phyloP scores from a whole-genome alignment of 2,797 vertebrate genomes.

The Morelia viridis region DNA sequence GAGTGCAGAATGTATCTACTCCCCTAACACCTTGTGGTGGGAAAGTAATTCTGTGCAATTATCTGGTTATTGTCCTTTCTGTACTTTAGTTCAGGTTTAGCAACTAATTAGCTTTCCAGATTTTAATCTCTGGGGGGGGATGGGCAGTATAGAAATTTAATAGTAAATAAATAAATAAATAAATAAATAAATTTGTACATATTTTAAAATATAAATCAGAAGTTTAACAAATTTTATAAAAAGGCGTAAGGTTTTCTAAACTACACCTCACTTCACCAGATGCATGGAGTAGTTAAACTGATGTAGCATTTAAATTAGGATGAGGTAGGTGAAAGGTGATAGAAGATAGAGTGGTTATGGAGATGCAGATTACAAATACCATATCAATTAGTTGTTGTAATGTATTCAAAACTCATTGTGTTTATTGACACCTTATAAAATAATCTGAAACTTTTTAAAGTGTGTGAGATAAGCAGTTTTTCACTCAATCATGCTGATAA shows the following conservation, averaged over 20 bases:
- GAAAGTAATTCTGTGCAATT: conserved; percentile 5
- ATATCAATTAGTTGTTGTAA: not conserved
- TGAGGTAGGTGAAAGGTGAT: not conserved
- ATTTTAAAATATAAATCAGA: not conserved
- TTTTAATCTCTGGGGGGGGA: not conserved
- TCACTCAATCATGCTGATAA: not conserved
- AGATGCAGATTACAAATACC: not conserved
- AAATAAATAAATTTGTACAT: not conserved
- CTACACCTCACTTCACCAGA: not conserved
- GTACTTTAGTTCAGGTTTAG: conserved; percentile 4
- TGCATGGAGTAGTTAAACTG: not conserved
- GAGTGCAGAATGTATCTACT: not conserved
- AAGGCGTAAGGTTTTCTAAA: not conserved
- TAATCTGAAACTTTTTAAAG: not conserved
- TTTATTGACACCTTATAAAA: not conserved
- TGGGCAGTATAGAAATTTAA: too few species aligned
- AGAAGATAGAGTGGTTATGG: not conserved
- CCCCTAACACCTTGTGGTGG: not conserved
- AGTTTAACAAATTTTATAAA: not conserved
- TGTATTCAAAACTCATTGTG: not conserved
- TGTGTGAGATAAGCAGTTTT: not conserved
- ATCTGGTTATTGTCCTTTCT: not conserved
- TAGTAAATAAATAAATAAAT: too few species aligned
- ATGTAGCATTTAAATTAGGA: not conserved
- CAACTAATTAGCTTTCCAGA: not conserved